Conservation (phyloP, 2,113 vertebrate genomes). For the Urocolius indicus region DNA sequence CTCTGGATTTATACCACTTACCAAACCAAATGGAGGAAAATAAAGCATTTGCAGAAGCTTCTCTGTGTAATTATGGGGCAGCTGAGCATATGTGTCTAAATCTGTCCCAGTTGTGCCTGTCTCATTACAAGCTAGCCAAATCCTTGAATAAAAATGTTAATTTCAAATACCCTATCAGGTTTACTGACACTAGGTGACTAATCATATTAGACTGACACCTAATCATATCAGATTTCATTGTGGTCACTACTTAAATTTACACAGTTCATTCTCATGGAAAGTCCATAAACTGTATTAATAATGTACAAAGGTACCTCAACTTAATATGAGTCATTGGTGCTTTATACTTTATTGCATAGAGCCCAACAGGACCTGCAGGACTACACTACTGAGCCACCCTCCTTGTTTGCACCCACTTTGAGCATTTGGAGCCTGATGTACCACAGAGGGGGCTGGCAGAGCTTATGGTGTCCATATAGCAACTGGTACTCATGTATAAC, state of each 20-base stretch:
- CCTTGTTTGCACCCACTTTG: not conserved
- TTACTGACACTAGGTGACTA: not conserved
- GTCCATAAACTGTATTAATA: not conserved
- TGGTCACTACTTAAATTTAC: not conserved
- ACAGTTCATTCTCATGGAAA: not conserved
- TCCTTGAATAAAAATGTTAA: not conserved
- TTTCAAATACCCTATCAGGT: not conserved
- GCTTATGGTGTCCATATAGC: fast-evolving
- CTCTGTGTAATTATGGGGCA: not conserved
- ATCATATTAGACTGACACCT: not conserved
- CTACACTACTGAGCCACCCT: not conserved
- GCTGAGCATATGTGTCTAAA: not conserved
- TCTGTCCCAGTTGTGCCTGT: not conserved
- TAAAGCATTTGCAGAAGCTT: not conserved
- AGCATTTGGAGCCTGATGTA: not conserved
- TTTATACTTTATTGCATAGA: not conserved
- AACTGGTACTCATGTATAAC: not conserved
- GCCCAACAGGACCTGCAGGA: not conserved
- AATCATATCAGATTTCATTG: not conserved
- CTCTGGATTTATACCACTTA: not conserved
- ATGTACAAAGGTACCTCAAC: not conserved
- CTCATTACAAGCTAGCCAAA: not conserved
- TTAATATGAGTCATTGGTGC: not conserved
- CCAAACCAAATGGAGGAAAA: not conserved
- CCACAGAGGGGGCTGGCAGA: not conserved